Base-by-base conservation (phyloP, 2,113 vertebrate genomes). In the Entelurus aequoreus region DNA sequence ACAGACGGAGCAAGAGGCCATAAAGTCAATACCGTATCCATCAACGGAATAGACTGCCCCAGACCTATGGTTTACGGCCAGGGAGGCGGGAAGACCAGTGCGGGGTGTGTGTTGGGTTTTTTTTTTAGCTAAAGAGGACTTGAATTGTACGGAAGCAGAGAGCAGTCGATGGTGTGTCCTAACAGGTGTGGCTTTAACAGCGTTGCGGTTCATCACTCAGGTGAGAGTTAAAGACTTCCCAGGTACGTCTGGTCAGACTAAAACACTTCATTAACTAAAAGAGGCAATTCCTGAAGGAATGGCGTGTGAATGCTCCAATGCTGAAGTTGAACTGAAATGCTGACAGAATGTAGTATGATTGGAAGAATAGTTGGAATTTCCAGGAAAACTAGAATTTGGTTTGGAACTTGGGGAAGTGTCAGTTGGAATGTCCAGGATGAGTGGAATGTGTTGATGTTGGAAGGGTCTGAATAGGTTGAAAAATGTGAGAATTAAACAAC, bases 11-110 rank as follows among this genome's bases (percentile, higher is more conserved):
- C 63, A 71, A 68, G 69, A 74, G 65, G 68, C 74, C 74, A 78
- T 88, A 76, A 84, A 86, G 79, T 84, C 87, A 84, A 81, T 82
- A 72, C 60, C 72, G 58, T 66, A 84, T 85, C 82, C 78, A 81
- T 85, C 85, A 87, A 80, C 72, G 71, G 77, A 87, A 86, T 75
- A 74, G 79, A 74, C 72, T 77, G 77, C 72, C 78, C 72, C 52
- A 63, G 60, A 70, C 72, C 42, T 62, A 54, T 69, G 80, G 83
- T 86, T 86, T 84, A 86, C 71, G 66, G 62, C 16, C 15, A 8
- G 46, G 16, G 38, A 40, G 73, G 65, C 0, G 60, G 50, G 52
- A 55, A 66, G 38, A 37, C 10, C 14, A 38, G 57, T 53, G 53
- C 60, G 60, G 53, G 53, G 55, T 62, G 68, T 57, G 69, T 54